Evolutionary conservation across 2,888 invertebrate genomes (phyloP).

Genomic region (Harpagoxenus sublaevis): DNA sequence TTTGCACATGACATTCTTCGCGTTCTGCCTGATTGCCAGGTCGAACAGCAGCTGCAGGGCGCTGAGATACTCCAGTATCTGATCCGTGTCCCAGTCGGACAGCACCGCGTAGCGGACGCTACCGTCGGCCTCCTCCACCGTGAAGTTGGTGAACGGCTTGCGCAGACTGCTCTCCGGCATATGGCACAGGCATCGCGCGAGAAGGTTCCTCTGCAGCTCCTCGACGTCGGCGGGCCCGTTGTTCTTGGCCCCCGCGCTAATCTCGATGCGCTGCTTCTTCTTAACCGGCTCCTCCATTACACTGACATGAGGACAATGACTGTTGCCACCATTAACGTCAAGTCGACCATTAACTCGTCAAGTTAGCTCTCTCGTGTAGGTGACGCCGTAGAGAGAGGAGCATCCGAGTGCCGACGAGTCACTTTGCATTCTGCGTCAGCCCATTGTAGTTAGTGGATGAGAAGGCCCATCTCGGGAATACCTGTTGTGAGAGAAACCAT

Average conservation of each 20-base stretch:
- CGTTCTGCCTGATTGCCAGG: constrained; percentile 94
- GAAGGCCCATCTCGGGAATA: neutral
- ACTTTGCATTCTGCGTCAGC: constrained; percentile 54
- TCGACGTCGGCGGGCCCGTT: constrained; percentile 89
- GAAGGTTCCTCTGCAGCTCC: constrained; percentile 89
- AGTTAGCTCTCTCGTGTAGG: constrained; percentile 77
- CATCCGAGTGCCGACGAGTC: constrained; percentile 44
- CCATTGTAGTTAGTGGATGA: constrained; percentile 34
- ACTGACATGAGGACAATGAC: constrained; percentile 88
- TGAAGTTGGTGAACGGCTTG: constrained; percentile 90
- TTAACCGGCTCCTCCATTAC: constrained; percentile 94
- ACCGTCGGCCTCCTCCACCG: constrained; percentile 87
- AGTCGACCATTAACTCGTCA: constrained; percentile 88
- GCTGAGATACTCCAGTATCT: constrained; percentile 92
- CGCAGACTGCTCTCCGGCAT: constrained; percentile 91
- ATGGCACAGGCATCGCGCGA: constrained; percentile 93
- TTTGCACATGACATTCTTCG: constrained; percentile 93
- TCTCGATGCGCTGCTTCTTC: constrained; percentile 92
- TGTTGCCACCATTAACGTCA: constrained; percentile 79
- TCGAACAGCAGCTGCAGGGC: constrained; percentile 94
- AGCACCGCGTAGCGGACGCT: constrained; percentile 87
- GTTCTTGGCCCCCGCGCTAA: constrained; percentile 89
- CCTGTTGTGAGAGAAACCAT: constrained; percentile 46
- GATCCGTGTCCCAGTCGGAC: constrained; percentile 90
- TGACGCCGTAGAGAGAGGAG: constrained; percentile 57